Conservation (phyloP, 1,140 invertebrate species). For the Drosophila leontia region DNA sequence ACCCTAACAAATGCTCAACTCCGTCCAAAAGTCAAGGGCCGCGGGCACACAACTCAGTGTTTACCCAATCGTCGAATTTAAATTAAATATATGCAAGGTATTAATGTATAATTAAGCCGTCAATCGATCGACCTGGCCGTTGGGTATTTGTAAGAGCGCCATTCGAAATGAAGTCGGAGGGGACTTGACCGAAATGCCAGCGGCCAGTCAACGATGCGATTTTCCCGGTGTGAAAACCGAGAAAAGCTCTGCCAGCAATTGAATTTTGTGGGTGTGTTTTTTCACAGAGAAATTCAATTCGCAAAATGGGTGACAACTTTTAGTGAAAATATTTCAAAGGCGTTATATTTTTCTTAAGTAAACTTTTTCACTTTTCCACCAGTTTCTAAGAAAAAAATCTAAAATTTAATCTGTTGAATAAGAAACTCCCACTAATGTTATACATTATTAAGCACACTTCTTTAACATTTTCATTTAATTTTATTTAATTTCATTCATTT, state of each 20-base stretch:
- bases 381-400: no score
- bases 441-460: neutral
- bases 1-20: neutral
- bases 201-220: slow-evolving; percentile 8
- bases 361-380: no score
- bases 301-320: neutral
- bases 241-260: slow-evolving; percentile 5
- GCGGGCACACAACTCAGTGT: slow-evolving; percentile 6
- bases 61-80: slow-evolving; percentile 9
- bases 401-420: neutral
- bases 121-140: slow-evolving; percentile 13
- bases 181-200: slow-evolving; percentile 15
- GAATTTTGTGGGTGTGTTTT: neutral
- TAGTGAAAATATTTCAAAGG: neutral
- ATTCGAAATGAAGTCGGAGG: slow-evolving; percentile 8
- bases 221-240: slow-evolving; percentile 12
- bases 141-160: slow-evolving; percentile 8
- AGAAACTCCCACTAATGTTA: neutral
- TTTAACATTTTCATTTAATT: neutral
- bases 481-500: neutral
- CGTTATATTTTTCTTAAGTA: neutral
- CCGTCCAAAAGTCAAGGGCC: slow-evolving; percentile 5
- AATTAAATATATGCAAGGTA: slow-evolving; percentile 18
- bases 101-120: slow-evolving; percentile 25
- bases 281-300: neutral